Base-by-base conservation (phyloP, 2,888 invertebrate genomes). In the Erebia epiphron region DNA sequence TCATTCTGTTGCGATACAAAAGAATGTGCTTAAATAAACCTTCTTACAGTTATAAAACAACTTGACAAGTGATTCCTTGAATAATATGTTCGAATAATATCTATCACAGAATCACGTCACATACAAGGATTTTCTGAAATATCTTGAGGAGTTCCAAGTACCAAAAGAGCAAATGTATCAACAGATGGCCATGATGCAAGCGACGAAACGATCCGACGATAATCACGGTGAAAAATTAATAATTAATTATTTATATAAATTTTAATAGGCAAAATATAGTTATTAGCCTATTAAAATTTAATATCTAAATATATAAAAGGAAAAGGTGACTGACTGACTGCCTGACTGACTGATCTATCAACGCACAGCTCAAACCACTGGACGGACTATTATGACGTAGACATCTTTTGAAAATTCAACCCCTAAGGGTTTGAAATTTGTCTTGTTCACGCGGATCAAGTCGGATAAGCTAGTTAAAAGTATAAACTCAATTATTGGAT, bases 51-150 rank as follows among this genome's bases (percentile, higher is more conserved):
- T 58, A 5, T 21, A 8, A 57, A 7, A 21, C 26, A 57, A 26
- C 2, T 14, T 35, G 13, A 21, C 26, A 57, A 26, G 0, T 26
- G 8, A 14, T 57, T 58, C 57, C n/a, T 35, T 7, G 35, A 35
- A 58, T 35, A 58, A 58, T 8, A 35, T 58, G 14, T n/a, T 16
- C 41, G n/a, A 60, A 60, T 41, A 54, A 46, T 72, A 64, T 64
- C 63, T 41, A 35, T 79, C 79, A 2, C 83, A 95, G 94, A 95
- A 95, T 73, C 96, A 96, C 82, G 95, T 95, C 69, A 96, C 96
- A 0, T 96, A 96, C 82, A 94, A 95, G 67, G 96, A 96, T 76
- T 96, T 96, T 82, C 83, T 96, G 41, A 93, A 95, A 72, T 96
- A 95, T 79, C 86, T 96, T 68, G 95, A 96, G 75, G 95, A 95